Conservation (phyloP, 2,888 invertebrate genomes). For the Terebella lapidaria region DNA sequence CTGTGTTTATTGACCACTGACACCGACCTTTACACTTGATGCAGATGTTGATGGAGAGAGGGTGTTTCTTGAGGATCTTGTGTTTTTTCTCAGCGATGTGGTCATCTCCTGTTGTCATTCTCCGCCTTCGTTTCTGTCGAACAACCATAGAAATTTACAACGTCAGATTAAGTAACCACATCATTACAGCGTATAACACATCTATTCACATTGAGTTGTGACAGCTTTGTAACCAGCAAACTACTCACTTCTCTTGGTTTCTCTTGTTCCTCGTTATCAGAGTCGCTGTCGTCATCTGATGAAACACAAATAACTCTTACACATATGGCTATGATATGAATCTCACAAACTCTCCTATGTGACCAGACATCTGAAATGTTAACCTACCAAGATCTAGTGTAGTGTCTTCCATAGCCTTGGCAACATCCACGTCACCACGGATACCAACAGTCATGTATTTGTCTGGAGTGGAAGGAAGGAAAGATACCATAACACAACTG, state of each 20-base stretch:
- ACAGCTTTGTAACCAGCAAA: too few relatives aligned
- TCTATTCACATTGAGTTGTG: too few relatives aligned
- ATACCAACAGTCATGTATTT: slow-evolving; percentile 46
- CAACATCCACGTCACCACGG: slow-evolving; percentile 58
- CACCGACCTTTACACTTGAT: slow-evolving; percentile 57
- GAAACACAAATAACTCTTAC: not conserved
- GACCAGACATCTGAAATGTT: too few relatives aligned
- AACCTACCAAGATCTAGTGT: slow-evolving; percentile 30
- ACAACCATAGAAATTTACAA: too few relatives aligned
- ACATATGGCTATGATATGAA: too few relatives aligned
- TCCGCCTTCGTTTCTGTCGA: slow-evolving; percentile 23
- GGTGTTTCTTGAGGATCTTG: slow-evolving; percentile 66
- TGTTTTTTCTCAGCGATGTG: slow-evolving; percentile 35
- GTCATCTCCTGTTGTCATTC: slow-evolving; percentile 43
- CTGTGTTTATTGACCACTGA: too few relatives aligned
- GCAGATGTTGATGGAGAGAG: slow-evolving; percentile 65
- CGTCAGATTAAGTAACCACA: too few relatives aligned
- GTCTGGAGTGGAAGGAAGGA: slow-evolving; percentile 30
- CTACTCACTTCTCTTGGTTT: slow-evolving; percentile 29
- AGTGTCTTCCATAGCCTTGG: slow-evolving; percentile 46
- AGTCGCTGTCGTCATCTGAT: slow-evolving; percentile 52
- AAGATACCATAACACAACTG: not conserved
- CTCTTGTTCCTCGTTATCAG: slow-evolving; percentile 51
- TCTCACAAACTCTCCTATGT: too few relatives aligned
- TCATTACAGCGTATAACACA: too few relatives aligned